Evolutionary conservation across 2,113 vertebrate genomes (phyloP).

Genomic region (Xenus cinereus): DNA sequence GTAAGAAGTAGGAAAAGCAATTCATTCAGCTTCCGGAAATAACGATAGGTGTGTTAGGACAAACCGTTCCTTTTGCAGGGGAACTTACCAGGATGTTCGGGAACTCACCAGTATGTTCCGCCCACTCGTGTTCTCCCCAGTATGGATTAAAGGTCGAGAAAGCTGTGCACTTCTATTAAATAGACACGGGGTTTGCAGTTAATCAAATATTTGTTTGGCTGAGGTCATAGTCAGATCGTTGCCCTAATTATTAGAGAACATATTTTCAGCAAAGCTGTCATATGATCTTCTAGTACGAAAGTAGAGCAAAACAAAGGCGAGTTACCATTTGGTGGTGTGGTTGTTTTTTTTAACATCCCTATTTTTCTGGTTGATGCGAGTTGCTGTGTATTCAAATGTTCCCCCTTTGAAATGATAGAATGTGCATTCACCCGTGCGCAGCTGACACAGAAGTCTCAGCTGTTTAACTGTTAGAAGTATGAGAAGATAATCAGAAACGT

Average conservation of each 20-base stretch:
- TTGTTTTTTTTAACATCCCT: neutral
- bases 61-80: neutral
- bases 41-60: neutral
- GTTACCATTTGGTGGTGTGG: neutral
- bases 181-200: neutral
- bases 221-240: constrained; percentile 1
- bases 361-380: neutral
- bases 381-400: neutral
- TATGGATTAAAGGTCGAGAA: neutral
- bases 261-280: constrained; percentile 30
- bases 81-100: neutral
- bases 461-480: neutral
- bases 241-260: constrained; percentile 18
- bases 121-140: neutral
- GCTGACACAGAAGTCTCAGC: neutral
- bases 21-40: neutral
- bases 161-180: neutral
- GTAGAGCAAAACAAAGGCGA: neutral
- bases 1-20: neutral
- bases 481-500: neutral
- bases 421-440: neutral
- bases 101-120: neutral
- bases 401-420: neutral
- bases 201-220: neutral
- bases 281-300: neutral